Evolutionary conservation across 2,113 vertebrate genomes (phyloP).

Genomic region (Oreochromis spilurus): DNA sequence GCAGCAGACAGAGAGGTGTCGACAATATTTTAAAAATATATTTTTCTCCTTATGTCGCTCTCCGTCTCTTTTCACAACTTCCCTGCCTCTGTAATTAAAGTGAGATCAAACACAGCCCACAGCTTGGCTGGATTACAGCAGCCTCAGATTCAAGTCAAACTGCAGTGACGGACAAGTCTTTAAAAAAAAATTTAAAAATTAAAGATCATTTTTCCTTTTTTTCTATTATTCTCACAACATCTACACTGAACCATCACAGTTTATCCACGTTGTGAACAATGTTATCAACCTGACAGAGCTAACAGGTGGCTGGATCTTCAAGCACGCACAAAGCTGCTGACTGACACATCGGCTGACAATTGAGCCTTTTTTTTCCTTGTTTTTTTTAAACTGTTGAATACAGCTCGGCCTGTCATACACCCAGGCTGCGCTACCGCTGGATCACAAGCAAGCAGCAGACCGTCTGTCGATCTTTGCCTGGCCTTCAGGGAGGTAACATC

Average conservation of each 20-base stretch:
- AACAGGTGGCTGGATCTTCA: background rate
- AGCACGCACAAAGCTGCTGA: background rate
- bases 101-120: background rate
- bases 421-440: background rate
- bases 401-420: background rate
- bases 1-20: background rate
- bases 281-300: background rate
- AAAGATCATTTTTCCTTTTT: background rate
- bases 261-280: background rate
- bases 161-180: background rate
- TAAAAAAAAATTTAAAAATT: background rate
- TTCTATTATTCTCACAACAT: background rate
- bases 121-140: background rate
- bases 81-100: background rate
- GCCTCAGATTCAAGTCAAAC: conserved; percentile 5
- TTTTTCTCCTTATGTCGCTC: background rate
- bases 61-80: background rate
- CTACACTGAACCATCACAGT: background rate
- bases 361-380: background rate
- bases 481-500: background rate
- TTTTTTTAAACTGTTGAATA: background rate
- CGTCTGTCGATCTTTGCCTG: background rate
- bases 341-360: background rate
- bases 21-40: background rate
- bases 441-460: background rate